Conservation (phyloP, 2,797 vertebrate species). For the Sebastes vulpes region DNA sequence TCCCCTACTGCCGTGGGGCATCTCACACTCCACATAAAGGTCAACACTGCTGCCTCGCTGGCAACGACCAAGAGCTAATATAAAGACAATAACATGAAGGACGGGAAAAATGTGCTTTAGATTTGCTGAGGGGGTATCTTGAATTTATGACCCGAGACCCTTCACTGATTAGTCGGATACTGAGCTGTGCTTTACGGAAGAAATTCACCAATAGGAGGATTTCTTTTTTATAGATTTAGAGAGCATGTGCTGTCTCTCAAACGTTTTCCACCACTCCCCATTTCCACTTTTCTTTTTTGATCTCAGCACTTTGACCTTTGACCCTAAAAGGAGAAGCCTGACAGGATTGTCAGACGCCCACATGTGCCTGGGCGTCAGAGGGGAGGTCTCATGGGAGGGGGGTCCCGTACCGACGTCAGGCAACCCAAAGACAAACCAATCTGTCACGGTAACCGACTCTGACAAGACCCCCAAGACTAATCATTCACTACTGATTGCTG, state of each 20-base stretch:
- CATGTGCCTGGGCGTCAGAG: constrained; percentile 25
- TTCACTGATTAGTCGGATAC: not conserved
- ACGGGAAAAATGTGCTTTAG: not conserved
- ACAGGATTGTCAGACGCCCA: constrained; percentile 27
- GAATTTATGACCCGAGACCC: not conserved
- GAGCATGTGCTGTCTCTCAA: not conserved
- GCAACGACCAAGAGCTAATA: constrained; percentile 44
- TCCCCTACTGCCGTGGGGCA: constrained; percentile 20
- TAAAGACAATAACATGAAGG: constrained; percentile 34
- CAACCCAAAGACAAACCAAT: constrained; percentile 57
- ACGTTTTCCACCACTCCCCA: not conserved
- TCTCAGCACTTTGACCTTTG: constrained; percentile 38
- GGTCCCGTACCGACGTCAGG: not conserved
- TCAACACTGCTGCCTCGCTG: not conserved
- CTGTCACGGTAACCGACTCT: constrained; percentile 61
- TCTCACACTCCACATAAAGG: constrained; percentile 10
- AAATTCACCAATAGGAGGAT: not conserved
- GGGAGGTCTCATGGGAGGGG: constrained; percentile 35
- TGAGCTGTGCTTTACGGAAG: not conserved
- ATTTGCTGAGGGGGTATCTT: not conserved
- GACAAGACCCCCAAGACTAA: constrained; percentile 45
- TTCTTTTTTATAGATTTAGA: not conserved
- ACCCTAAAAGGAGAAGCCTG: constrained; percentile 11
- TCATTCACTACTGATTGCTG: constrained; percentile 31
- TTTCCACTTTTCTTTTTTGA: constrained; percentile 16